Evolutionary conservation across 2,888 invertebrate genomes (phyloP).

Genomic region (Epistrophe eligans): DNA sequence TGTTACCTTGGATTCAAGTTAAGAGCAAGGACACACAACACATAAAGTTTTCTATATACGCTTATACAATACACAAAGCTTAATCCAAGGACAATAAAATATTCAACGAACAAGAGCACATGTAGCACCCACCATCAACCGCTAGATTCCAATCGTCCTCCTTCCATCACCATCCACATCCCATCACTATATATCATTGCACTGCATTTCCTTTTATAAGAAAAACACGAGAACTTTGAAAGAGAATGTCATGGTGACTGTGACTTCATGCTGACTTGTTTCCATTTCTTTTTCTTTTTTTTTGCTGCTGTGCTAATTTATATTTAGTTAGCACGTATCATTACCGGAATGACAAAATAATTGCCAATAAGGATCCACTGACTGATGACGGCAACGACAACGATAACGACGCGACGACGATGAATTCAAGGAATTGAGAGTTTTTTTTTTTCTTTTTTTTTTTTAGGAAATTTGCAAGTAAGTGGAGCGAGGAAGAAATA

Average conservation of each 20-base stretch:
- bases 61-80: constrained; percentile 56
- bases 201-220: constrained; percentile 30
- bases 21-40: constrained; percentile 66
- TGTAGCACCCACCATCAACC: constrained; percentile 29
- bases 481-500: constrained; percentile 10
- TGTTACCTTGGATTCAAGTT: constrained; percentile 68
- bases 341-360: constrained; percentile 75
- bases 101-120: constrained; percentile 59
- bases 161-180: constrained; percentile 38
- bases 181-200: not conserved
- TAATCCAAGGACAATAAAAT: constrained; percentile 76
- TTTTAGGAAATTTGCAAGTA: not conserved
- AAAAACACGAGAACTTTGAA: constrained; percentile 10
- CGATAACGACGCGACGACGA: not conserved
- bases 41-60: constrained; percentile 40
- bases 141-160: constrained; percentile 1
- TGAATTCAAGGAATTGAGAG: not conserved
- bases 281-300: constrained; percentile 5
- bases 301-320: constrained; percentile 62
- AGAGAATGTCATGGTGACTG: constrained; percentile 69
- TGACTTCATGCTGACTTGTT: constrained; percentile 55
- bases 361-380: constrained; percentile 71
- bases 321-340: constrained; percentile 76
- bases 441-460: not conserved
- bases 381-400: constrained; percentile 9